These are phyloP conservation scores for Bombus waltoni DNA, from an alignment of 1,140 invertebrate genomes.

Conservation along the genomic window DNA sequence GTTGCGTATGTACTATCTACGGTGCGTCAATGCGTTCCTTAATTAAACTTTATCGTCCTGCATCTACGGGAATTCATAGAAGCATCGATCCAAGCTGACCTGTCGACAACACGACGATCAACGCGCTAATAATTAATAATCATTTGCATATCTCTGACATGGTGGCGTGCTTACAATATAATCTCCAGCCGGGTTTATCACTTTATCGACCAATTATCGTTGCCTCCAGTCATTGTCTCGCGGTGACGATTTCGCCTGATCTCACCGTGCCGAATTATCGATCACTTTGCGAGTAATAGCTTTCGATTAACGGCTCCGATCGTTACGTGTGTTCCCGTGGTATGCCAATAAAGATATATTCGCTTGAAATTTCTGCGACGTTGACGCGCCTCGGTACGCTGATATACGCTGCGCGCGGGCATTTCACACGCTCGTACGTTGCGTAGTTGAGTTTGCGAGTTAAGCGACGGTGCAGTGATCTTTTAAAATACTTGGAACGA, in stretches of 20 bases:
- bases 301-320: slow-evolving; percentile 1
- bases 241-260: slow-evolving; percentile 21
- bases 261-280: not conserved
- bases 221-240: slow-evolving; percentile 17
- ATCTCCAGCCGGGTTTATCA: slow-evolving; percentile 56
- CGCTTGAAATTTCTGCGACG: not conserved
- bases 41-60: slow-evolving; percentile 68
- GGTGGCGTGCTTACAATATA: slow-evolving; percentile 53
- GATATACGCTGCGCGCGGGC: not conserved
- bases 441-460: not conserved
- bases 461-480: no score
- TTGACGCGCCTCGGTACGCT: no score
- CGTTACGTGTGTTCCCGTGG: slow-evolving; percentile 16
- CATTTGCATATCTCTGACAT: slow-evolving; percentile 63
- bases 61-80: slow-evolving; percentile 42
- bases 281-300: slow-evolving; percentile 4
- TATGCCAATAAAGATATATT: not conserved
- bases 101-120: slow-evolving; percentile 60
- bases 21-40: slow-evolving; percentile 68
- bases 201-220: slow-evolving; percentile 52
- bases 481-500: no score
- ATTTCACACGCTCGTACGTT: not conserved
- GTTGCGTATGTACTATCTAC: slow-evolving; percentile 27
- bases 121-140: slow-evolving; percentile 68
- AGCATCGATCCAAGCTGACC: slow-evolving; percentile 37